These are phyloP conservation scores for Parascotia fuliginaria DNA, from an alignment of 2,888 invertebrate species.

Conservation along the genomic window DNA sequence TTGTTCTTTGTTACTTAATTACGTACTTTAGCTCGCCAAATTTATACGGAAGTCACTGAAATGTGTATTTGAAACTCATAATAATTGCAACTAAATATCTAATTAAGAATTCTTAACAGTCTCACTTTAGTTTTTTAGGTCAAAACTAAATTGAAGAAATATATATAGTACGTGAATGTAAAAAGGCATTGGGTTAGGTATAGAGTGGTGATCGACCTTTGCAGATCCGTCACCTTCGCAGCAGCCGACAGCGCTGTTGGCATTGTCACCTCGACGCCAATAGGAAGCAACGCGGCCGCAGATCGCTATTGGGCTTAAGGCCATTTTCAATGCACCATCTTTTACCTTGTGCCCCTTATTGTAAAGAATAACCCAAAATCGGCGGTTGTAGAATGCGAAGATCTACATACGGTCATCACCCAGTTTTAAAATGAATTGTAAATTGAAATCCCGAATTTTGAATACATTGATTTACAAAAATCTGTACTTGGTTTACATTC, in stretches of 20 bases:
- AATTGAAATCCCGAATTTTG: slow-evolving; percentile 10
- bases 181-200: slow-evolving; percentile 45
- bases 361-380: slow-evolving; percentile 78
- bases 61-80: slow-evolving; percentile 5
- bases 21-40: slow-evolving; percentile 1
- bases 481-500: too few species aligned
- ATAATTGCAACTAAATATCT: slow-evolving; percentile 6
- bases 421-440: slow-evolving; percentile 14
- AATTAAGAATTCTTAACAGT: slow-evolving; percentile 15
- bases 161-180: slow-evolving; percentile 25
- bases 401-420: slow-evolving; percentile 34
- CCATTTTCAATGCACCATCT: slow-evolving; percentile 85
- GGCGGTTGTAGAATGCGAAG: slow-evolving; percentile 51
- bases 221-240: slow-evolving; percentile 76
- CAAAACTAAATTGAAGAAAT: slow-evolving; percentile 26
- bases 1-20: neutral
- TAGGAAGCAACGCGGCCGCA: slow-evolving; percentile 82
- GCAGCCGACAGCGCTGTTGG: slow-evolving; percentile 68
- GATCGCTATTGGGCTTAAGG: slow-evolving; percentile 85
- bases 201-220: slow-evolving; percentile 74
- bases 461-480: slow-evolving; percentile 9
- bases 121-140: slow-evolving; percentile 24
- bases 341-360: slow-evolving; percentile 85
- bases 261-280: slow-evolving; percentile 82
- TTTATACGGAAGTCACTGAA: slow-evolving; percentile 1